phyloP scores from a whole-genome alignment of 2,113 vertebrate genomes.

The Hassar affinis region DNA sequence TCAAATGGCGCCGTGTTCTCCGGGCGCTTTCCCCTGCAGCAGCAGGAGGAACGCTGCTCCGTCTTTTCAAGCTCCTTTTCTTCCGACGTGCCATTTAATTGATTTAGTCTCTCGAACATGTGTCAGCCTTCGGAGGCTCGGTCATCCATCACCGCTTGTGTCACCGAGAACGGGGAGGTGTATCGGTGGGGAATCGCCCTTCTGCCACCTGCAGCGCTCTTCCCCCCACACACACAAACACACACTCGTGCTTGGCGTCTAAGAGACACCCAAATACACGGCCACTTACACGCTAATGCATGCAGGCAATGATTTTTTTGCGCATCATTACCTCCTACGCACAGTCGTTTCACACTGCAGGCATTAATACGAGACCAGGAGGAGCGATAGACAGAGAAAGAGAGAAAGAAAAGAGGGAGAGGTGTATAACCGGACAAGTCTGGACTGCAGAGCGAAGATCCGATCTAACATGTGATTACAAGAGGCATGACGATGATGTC shows the following conservation, averaged over 20 bases:
- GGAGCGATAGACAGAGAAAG: not conserved
- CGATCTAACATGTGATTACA: conserved; percentile 48
- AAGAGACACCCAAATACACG: not conserved
- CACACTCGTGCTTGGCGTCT: not conserved
- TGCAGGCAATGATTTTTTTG: conserved; percentile 25
- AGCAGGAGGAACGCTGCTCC: conserved; percentile 6
- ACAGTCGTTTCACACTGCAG: conserved; percentile 30
- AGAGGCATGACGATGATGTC: conserved; percentile 28
- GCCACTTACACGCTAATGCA: conserved; percentile 14
- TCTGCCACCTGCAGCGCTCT: conserved; percentile 39
- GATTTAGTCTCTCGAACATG: conserved; percentile 49
- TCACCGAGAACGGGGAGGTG: not conserved
- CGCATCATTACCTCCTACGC: conserved; percentile 36
- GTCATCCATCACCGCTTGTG: conserved; percentile 45
- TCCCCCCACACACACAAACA: not conserved
- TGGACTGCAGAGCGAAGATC: conserved; percentile 39
- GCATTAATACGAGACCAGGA: conserved; percentile 13
- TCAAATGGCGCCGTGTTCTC: conserved; percentile 1
- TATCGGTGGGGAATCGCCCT: conserved; percentile 11
- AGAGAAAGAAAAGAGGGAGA: not conserved
- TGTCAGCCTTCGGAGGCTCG: conserved; percentile 43
- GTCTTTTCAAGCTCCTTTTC: conserved; percentile 29
- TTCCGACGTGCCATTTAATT: conserved; percentile 42
- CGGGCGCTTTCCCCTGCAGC: not conserved
- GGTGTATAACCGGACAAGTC: not conserved